Percentiles rank a stretch among this genome's conserved stretches.
phyloP scores from a whole-genome alignment of 2,888 invertebrate species.

The Parascotia fuliginaria region DNA sequence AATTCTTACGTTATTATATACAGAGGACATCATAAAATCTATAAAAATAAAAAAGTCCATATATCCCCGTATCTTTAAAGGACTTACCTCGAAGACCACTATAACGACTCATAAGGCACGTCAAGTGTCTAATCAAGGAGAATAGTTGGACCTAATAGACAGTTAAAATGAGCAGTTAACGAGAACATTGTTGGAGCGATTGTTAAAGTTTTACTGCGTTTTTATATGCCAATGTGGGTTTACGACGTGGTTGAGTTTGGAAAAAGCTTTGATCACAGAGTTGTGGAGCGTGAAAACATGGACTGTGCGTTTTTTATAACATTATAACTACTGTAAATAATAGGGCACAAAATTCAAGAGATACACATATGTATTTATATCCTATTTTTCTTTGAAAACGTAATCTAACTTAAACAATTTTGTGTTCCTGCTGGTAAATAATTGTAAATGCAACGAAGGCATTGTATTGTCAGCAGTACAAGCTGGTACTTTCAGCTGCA shows the following conservation, averaged over 20 bases:
- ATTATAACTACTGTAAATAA: no score
- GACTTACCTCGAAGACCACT: constrained; percentile 14
- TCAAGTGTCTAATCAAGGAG: constrained; percentile 47
- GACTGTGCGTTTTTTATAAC: no score
- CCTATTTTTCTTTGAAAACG: no score
- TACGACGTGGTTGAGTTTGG: constrained; percentile 29
- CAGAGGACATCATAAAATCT: no score
- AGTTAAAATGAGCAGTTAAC: constrained; percentile 46
- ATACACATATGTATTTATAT: no score
- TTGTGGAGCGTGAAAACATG: neutral
- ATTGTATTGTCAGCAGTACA: no score
- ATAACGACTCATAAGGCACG: constrained; percentile 35
- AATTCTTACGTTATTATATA: no score
- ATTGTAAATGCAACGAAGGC: no score
- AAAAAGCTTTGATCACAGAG: neutral
- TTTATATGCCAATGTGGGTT: constrained; percentile 48
- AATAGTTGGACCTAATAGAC: constrained; percentile 46
- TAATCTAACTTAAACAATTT: no score
- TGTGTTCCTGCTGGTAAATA: no score
- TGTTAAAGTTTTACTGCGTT: constrained; percentile 46
- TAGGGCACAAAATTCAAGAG: no score
- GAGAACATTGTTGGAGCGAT: constrained; percentile 31
- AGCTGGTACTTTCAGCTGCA: no score
- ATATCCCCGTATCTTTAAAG: constrained; percentile 2
- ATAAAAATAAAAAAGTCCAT: neutral